Base-by-base conservation (phyloP, 37 sponge, comb jelly and placozoan genomes). In the Beroe ovata region DNA sequence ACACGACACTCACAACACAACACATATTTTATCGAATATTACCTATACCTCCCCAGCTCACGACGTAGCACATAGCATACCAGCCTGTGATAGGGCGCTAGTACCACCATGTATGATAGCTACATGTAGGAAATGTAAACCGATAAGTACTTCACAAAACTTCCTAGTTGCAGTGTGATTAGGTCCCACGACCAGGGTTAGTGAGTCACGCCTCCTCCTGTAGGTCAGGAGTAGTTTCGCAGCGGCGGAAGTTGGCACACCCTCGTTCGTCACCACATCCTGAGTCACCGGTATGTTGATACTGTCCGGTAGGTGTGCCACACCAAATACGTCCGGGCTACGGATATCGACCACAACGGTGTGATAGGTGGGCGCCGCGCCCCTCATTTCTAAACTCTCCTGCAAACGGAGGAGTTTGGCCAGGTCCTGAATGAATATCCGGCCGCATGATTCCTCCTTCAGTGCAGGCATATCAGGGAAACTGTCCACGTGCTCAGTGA, bases 51-150 rank as follows among this genome's bases (percentile, higher is more conserved):
- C n/a, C n/a, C n/a, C n/a, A n/a, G n/a, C 22, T 16, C 21, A 61
- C 8, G 63, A 26, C 3, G 69, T 4, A 40, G 84, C 84, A 40
- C 84, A 77, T 29, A 77, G 41, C 84, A 77, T 77, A 25, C 84
- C 84, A 8, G 84, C 84, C 84, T 77, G 84, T 3, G 84, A 77
- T 26, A 77, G 47, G 14, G 84, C 84, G 29, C 84, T 77, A 4
- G 84, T 42, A 0, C 84, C 84, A 1, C 84, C 84, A 23, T 77
- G 84, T 77, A 77, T 54, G 25, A 30, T 2, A 1, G 84, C 84
- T 54, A 77, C 84, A 23, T 77, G 84, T 23, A 77, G 28, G 29
- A 77, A 77, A 25, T 77, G 84, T 14, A 77, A 54, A 14, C 54
- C 54, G 22, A 77, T 77, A 20, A 77, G 38, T 35, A 39, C n/a